Evolutionary conservation across 2,888 invertebrate species (phyloP), one percentile per base, ranked within the genome.

Genomic region (Xylocampa areola): DNA sequence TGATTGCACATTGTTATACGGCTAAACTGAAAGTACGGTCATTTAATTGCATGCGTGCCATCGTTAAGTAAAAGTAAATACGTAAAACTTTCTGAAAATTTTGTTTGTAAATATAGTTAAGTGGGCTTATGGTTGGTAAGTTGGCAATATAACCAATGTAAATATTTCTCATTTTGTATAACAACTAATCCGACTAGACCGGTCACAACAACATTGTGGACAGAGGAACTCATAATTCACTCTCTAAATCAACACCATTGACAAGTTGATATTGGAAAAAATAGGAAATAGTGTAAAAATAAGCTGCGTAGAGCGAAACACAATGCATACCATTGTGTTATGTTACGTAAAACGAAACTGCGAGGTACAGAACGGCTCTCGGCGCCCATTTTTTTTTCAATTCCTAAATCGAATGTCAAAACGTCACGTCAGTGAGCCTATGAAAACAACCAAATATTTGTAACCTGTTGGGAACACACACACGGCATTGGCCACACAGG

Each of bases 401-500:
- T 81, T 73, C 73, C 53, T 80, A 86, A 81, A 81, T 79, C 79
- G 78, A 81, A 82, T 81, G 87, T 89, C 88, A 83, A 86, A 90
- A 85, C 82, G 84, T 90, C 92, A 85, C 82, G 84, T 90, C 92
- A 90, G 87, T 89, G 87, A 88, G 85, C 81, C 87, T 89, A 91
- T 87, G 82, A 87, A 92, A 90, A 77, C 85, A 87, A 86, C 86
- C 89, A 90, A 92, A 93, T 91, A 91, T 92, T 89, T 85, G 82
- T 76, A 44, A 19, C 39, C 14, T 69, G 78, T 71, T 78, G 76
- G 63, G 85, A 86, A 86, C 87, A 88, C 90, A 90, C 91, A 90
- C 90, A 87, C 88, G 86, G 88, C 75, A 77, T 33, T 74, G 89
- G 85, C 94, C 93, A 92, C 93, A 93, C 94, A 94, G 85, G 89